Base-by-base conservation (phyloP, 2,797 vertebrate species). In the Lycodopsis pacificus region DNA sequence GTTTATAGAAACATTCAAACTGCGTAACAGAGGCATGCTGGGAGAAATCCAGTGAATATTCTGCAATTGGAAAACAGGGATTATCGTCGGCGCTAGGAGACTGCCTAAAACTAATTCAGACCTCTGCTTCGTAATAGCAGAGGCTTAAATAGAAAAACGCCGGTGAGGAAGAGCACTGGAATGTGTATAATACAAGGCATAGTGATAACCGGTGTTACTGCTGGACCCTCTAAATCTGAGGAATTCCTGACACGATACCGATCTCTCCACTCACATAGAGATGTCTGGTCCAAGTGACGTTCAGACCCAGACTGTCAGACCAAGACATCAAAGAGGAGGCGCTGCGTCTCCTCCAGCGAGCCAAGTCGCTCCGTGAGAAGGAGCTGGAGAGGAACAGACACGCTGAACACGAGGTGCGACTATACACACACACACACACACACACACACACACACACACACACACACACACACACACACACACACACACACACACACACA, bases 261-360 rank as follows among this genome's bases (percentile, higher is more conserved):
- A 1, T 51, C 3, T 76, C 32, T 51, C 14, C 32, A 59, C 56
- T 80, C 9, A n/a, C 38, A 9, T 91, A 99, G 98, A 96, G 86
- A 81, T 96, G 96, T 91, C 82, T 94, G 71, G 88, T 99, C 73
- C 95, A 94, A 85, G 96, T 98, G 74, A 95, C 87, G 11, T 99
- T 99, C 88, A 95, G 79, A 51, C 98, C 98, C 10, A 82, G 71
- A 8, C 88, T 98, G 77, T 57, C 73, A 0, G 92, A 95, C 5
- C 87, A 94, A 40, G 78, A 87, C 30, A 93, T 97, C 91, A 91
- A 73, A 77, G 91, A 95, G 17, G 96, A 97, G 84, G 95, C 93
- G 2, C 40, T 80, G 3, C 88, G 85, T 61, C 83, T 93, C 81
- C 71, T 93, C 32, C 80, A 58, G 4, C 68, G 25, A 67, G 93